Base-by-base conservation (phyloP, 2,113 vertebrate species). In the Ctenomys sociabilis region DNA sequence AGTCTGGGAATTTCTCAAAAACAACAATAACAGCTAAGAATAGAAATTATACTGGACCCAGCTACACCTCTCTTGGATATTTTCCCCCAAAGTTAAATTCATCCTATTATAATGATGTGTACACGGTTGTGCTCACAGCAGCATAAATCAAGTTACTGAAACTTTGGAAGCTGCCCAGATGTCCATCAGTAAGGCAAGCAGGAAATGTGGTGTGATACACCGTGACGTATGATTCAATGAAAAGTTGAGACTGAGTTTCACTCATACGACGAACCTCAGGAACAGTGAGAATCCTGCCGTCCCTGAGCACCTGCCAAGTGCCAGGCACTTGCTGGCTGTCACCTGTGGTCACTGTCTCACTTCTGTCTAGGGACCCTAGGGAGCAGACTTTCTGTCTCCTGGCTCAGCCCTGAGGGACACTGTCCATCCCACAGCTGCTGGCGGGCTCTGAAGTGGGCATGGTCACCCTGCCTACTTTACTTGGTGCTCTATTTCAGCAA, bases 301-400 rank as follows among this genome's bases (percentile, higher is more conserved):
- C n/a, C n/a, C 0, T 19, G 93, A 91, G n/a, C 28, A 5, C 43
- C 61, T 75, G 35, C 22, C 49, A 8, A 19, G n/a, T 24, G 63
- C 43, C 32, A 3, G 85, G 72, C 24, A 19, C 13, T n/a, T 9
- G 57, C 1, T 26, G 40, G 49, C 43, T 7, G 54, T 21, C 72
- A 17, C 28, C n/a, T 24, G 2, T 14, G 6, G 54, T 49, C 68
- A 13, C 70, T 21, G 80, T 11, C 0, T n/a, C 30, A 32, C 14
- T 16, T 26, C 84, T 6, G 2, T 35, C 0, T 12, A 8, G 66
- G 70, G n/a, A 9, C 22, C 52, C 26, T 0, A 0, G 6, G 35
- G 49, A 35, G 28, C 21, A 4, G 72, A 24, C 17, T 17, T n/a
- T 16, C 3, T 17, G 10, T 28, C 54, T 43, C 19, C 72, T 45